These are phyloP conservation scores for Magallana angulata DNA, from an alignment of 1,140 invertebrate species.

Conservation along the genomic window DNA sequence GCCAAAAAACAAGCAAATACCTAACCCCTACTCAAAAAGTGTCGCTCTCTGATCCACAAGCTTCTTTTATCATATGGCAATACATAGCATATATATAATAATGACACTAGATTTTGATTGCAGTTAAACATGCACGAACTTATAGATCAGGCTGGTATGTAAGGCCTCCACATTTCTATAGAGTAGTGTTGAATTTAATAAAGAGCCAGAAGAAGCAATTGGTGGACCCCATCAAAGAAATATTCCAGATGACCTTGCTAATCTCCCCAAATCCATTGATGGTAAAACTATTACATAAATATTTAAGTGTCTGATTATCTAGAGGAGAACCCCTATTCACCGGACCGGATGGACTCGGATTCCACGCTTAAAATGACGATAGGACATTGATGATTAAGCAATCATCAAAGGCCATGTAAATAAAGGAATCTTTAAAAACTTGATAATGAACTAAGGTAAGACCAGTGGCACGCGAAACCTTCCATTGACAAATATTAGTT, in stretches of 20 bases:
- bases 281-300: constrained; percentile 37
- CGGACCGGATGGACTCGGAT: constrained; percentile 12
- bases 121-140: no score
- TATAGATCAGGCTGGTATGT: no score
- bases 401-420: constrained; percentile 33
- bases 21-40: no score
- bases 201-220: not conserved
- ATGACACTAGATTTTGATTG: no score
- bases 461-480: constrained; percentile 30
- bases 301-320: constrained; percentile 29
- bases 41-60: no score
- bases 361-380: constrained; percentile 14
- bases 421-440: constrained; percentile 35
- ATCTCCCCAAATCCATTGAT: constrained; percentile 5
- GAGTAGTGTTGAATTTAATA: no score
- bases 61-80: no score
- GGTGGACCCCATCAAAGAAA: not conserved
- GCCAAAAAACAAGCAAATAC: no score
- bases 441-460: constrained; percentile 36
- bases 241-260: constrained; percentile 20
- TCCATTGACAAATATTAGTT: constrained; percentile 36
- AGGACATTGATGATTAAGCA: constrained; percentile 30
- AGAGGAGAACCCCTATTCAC: not conserved
- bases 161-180: no score
- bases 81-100: no score